Conservation (phyloP, 2,888 invertebrate genomes). For the Dasysyrphus tricinctus region DNA sequence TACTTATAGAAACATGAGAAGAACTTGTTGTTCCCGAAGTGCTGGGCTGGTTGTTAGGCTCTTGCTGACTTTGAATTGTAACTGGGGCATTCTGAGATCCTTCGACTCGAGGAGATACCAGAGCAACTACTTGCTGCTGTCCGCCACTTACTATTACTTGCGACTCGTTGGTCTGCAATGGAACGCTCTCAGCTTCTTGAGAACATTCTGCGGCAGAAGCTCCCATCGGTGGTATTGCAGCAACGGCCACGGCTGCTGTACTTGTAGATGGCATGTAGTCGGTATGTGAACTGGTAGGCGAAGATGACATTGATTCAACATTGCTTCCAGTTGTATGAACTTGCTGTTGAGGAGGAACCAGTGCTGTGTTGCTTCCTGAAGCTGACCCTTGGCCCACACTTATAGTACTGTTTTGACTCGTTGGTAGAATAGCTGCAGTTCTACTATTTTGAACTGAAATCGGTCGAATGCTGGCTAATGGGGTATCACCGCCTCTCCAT, state of each 20-base stretch:
- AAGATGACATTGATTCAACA: constrained; percentile 86
- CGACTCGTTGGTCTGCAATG: constrained; percentile 81
- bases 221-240: constrained; percentile 87
- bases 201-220: constrained; percentile 83
- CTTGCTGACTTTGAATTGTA: constrained; percentile 80
- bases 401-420: constrained; percentile 85
- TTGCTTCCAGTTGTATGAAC: constrained; percentile 84
- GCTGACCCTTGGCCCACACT: constrained; percentile 81
- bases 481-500: constrained; percentile 91
- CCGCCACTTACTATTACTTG: constrained; percentile 82
- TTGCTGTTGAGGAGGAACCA: constrained; percentile 87
- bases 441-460: constrained; percentile 90
- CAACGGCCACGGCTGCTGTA: constrained; percentile 86
- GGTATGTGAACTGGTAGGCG: constrained; percentile 90
- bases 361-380: constrained; percentile 83
- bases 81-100: constrained; percentile 83
- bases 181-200: constrained; percentile 83
- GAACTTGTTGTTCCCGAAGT: constrained; percentile 82
- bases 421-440: constrained; percentile 91
- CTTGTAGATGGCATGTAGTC: constrained; percentile 95
- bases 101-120: constrained; percentile 89
- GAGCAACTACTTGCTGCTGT: constrained; percentile 87
- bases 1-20: constrained; percentile 82
- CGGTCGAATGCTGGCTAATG: constrained; percentile 95
- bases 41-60: constrained; percentile 81